Conservation (phyloP, 2,113 vertebrate species). For the Osmerus eperlanus region DNA sequence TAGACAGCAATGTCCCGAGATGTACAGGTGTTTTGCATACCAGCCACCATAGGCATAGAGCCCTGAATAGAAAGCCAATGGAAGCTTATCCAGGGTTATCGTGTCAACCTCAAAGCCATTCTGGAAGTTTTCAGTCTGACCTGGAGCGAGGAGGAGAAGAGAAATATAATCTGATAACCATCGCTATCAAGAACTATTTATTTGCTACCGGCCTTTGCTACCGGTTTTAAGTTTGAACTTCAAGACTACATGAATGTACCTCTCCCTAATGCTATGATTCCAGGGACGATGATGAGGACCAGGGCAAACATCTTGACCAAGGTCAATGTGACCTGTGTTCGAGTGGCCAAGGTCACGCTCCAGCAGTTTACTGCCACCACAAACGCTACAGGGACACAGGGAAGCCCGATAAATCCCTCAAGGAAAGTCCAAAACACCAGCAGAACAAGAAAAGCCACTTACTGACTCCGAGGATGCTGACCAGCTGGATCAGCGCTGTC, state of each 20-base stretch:
- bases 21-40: constrained; percentile 59
- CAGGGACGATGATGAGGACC: constrained; percentile 81
- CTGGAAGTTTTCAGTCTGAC: constrained; percentile 79
- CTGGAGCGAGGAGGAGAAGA: constrained; percentile 52
- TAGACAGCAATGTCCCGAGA: background rate
- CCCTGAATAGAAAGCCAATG: constrained; percentile 86
- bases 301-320: constrained; percentile 79
- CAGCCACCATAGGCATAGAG: constrained; percentile 88
- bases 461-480: constrained; percentile 80
- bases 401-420: constrained; percentile 1
- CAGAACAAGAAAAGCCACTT: constrained; percentile 59
- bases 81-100: constrained; percentile 73
- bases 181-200: too few species aligned
- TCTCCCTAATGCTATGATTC: constrained; percentile 76
- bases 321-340: constrained; percentile 75
- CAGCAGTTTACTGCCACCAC: constrained; percentile 83
- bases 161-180: background rate
- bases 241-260: constrained; percentile 56
- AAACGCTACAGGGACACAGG: constrained; percentile 61
- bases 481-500: constrained; percentile 67
- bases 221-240: too few species aligned
- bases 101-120: constrained; percentile 73
- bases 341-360: constrained; percentile 79
- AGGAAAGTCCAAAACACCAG: background rate
- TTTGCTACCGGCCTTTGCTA: too few species aligned